Evolutionary conservation across 2,888 invertebrate species (phyloP).

Genomic region (Linyphia triangularis): DNA sequence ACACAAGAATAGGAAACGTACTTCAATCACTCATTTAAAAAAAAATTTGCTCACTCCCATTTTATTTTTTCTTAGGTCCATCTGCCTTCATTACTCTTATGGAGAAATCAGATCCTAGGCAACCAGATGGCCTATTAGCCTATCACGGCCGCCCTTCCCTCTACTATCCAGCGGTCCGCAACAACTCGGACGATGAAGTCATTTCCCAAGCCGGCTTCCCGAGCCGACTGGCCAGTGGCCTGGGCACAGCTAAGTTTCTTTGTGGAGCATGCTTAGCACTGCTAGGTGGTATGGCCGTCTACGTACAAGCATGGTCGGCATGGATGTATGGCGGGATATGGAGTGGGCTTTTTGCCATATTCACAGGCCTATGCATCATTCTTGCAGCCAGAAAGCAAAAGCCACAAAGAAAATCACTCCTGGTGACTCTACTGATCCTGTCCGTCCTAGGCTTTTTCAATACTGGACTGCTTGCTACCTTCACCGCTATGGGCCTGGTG

Average conservation of each 20-base stretch:
- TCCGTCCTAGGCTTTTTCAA: slow-evolving; percentile 71
- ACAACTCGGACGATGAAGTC: slow-evolving; percentile 55
- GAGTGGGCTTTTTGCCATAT: slow-evolving; percentile 73
- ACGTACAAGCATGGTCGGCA: slow-evolving; percentile 71
- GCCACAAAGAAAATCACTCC: slow-evolving; percentile 53
- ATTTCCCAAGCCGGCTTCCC: slow-evolving; percentile 53
- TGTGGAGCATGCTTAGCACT: slow-evolving; percentile 73
- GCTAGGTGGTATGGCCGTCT: slow-evolving; percentile 70
- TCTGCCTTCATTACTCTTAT: neutral
- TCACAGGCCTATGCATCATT: slow-evolving; percentile 69
- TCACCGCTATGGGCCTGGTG: slow-evolving; percentile 72
- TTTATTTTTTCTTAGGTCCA: neutral
- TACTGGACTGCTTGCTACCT: slow-evolving; percentile 68
- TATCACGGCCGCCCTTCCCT: slow-evolving; percentile 65
- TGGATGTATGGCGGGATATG: slow-evolving; percentile 74
- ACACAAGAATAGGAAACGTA: too few species aligned
- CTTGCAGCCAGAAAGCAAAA: slow-evolving; percentile 67
- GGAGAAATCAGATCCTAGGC: slow-evolving; percentile 46
- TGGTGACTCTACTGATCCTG: slow-evolving; percentile 59
- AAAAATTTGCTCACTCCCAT: neutral
- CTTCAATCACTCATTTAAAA: too few species aligned
- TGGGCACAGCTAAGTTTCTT: slow-evolving; percentile 70
- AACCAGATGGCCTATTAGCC: slow-evolving; percentile 55
- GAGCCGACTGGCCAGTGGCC: slow-evolving; percentile 57
- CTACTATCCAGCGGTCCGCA: slow-evolving; percentile 61